These are phyloP conservation scores for Bambusicola thoracicus DNA, from an alignment of 2,113 vertebrate genomes.

Conservation along the genomic window DNA sequence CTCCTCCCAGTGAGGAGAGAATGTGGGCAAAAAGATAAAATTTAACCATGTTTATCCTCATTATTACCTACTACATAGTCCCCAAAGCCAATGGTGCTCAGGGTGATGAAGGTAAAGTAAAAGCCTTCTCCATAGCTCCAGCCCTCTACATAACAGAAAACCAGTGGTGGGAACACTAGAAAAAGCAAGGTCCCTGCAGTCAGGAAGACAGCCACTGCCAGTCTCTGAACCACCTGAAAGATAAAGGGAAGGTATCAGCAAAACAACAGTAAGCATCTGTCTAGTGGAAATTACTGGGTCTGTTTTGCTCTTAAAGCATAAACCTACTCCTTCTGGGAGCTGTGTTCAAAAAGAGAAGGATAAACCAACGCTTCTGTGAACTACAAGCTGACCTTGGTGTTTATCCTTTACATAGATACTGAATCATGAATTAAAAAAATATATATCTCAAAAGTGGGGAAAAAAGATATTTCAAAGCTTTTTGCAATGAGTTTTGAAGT, in stretches of 20 bases:
- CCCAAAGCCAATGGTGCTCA: constrained; percentile 88
- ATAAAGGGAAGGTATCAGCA: not conserved
- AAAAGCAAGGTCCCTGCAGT: constrained; percentile 84
- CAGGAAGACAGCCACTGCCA: constrained; percentile 83
- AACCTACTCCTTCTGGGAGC: not conserved
- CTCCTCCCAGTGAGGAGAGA: not conserved
- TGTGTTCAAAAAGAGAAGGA: not conserved
- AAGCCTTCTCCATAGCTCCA: constrained; percentile 86
- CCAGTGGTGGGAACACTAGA: constrained; percentile 86
- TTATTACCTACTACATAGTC: constrained; percentile 86
- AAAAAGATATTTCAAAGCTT: not conserved
- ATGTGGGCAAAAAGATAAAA: not conserved
- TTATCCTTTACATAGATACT: not conserved
- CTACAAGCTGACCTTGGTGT: not conserved
- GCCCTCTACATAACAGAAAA: constrained; percentile 90
- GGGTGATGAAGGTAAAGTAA: constrained; percentile 88
- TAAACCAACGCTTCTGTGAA: not conserved
- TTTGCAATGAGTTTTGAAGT: not conserved
- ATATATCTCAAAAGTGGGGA: not conserved
- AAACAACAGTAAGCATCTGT: not conserved
- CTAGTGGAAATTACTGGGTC: not conserved
- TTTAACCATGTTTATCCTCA: not conserved
- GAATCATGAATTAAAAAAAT: not conserved
- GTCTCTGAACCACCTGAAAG: constrained; percentile 79
- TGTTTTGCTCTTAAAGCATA: not conserved